These are phyloP conservation scores for Drosophila tristis DNA, from an alignment of 1,140 invertebrate species.

Conservation along the genomic window DNA sequence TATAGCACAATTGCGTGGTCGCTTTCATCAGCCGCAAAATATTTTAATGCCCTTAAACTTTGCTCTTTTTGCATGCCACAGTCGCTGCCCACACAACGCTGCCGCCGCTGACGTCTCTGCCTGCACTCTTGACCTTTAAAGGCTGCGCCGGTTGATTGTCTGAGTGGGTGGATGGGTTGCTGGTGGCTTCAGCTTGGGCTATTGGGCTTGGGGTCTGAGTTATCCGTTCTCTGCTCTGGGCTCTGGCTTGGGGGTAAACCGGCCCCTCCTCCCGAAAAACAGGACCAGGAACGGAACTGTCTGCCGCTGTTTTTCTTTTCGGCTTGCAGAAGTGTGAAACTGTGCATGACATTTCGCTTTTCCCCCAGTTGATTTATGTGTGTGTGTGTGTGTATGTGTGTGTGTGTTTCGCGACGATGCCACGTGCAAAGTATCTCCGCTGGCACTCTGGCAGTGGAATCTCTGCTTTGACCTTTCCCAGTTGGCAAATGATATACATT, in stretches of 20 bases:
- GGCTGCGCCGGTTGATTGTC: constrained; percentile 40
- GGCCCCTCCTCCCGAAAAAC: too few species aligned
- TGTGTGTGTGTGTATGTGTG: constrained; percentile 42
- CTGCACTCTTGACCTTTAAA: constrained; percentile 82
- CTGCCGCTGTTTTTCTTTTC: constrained; percentile 49
- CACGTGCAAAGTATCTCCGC: constrained; percentile 33
- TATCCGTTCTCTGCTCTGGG: too few species aligned
- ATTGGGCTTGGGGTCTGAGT: constrained; percentile 24
- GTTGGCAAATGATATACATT: constrained; percentile 8
- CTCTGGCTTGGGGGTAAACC: too few species aligned
- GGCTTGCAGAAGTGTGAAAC: constrained; percentile 60
- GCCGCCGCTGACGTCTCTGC: constrained; percentile 25
- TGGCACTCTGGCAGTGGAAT: constrained; percentile 13
- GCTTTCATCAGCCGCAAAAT: constrained; percentile 73
- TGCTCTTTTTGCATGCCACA: constrained; percentile 68
- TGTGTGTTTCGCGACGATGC: constrained; percentile 1
- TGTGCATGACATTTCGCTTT: constrained; percentile 67
- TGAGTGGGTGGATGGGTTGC: constrained; percentile 32
- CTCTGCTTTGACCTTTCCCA: constrained; percentile 37
- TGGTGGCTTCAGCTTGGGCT: constrained; percentile 1
- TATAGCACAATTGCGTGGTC: constrained; percentile 59
- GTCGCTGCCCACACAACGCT: constrained; percentile 42
- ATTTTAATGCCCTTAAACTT: constrained; percentile 82
- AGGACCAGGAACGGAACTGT: constrained; percentile 38
- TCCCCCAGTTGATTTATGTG: constrained; percentile 64